Evolutionary conservation across 2,888 invertebrate species (phyloP).

Genomic region (Nysson spinosus): DNA sequence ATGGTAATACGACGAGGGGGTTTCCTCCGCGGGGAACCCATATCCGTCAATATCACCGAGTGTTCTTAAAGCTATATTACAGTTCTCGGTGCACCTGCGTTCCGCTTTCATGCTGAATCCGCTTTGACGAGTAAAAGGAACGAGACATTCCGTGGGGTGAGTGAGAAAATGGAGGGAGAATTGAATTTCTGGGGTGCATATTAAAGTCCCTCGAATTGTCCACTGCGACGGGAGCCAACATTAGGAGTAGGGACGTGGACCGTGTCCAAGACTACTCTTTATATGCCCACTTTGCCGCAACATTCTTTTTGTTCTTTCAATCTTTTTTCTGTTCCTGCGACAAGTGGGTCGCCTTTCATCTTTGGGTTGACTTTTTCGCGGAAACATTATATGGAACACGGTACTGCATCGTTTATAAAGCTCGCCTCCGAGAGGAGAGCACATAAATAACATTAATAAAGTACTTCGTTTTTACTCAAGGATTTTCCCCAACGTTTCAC

Average conservation of each 20-base stretch:
- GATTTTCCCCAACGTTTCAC: not conserved
- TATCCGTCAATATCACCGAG: conserved; percentile 59
- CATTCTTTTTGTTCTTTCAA: conserved; percentile 21
- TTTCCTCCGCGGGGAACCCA: conserved; percentile 45
- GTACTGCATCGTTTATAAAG: conserved; percentile 23
- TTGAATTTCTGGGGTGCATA: conserved; percentile 69
- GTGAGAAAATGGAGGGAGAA: conserved; percentile 41
- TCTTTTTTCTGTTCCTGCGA: conserved; percentile 27
- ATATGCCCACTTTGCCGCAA: conserved; percentile 32
- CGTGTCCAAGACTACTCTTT: conserved; percentile 33
- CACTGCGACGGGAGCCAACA: conserved; percentile 31
- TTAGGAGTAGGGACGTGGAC: conserved; percentile 28
- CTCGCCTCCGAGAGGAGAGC: not conserved
- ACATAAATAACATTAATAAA: conserved; percentile 18
- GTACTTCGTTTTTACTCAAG: not conserved
- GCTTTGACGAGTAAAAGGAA: conserved; percentile 32
- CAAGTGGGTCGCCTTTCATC: conserved; percentile 46
- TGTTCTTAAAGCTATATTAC: conserved; percentile 62
- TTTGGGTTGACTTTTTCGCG: conserved; percentile 21
- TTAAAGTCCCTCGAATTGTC: conserved; percentile 63
- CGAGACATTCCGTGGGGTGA: conserved; percentile 5
- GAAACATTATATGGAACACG: conserved; percentile 18
- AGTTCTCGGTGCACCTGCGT: conserved; percentile 58
- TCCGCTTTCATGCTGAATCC: conserved; percentile 34
- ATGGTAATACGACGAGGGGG: conserved; percentile 5